These are phyloP conservation scores for Chelonus insularis DNA, from an alignment of 1,140 invertebrate species.

Conservation along the genomic window DNA sequence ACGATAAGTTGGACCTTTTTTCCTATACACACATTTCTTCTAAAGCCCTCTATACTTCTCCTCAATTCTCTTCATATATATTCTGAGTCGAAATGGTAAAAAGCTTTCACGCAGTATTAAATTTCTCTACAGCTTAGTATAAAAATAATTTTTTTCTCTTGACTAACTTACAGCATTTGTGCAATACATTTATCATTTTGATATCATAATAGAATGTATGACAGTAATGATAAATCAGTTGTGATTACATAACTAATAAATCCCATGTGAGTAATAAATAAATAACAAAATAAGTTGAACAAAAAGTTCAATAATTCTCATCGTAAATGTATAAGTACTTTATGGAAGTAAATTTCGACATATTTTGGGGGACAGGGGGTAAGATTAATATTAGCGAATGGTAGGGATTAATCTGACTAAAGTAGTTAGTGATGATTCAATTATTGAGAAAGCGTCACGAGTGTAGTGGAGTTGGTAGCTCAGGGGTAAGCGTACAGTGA, in stretches of 20 bases:
- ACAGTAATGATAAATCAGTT: no score
- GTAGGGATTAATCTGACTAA: background rate
- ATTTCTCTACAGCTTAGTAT: conserved; percentile 7
- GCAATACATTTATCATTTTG: background rate
- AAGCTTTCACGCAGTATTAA: conserved; percentile 28
- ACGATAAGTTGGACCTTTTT: no score
- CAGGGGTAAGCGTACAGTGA: background rate
- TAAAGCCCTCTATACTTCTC: no score
- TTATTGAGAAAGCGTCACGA: background rate
- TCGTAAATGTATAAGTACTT: no score
- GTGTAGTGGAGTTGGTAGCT: background rate
- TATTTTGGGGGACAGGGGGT: background rate
- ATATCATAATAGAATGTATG: no score
- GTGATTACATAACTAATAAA: no score
- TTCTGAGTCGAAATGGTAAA: background rate
- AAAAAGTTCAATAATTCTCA: no score
- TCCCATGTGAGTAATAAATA: no score
- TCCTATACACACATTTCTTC: no score
- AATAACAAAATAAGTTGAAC: no score
- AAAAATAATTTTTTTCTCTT: background rate
- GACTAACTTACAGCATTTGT: background rate
- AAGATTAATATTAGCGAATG: conserved; percentile 9
- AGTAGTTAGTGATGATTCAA: conserved; percentile 1
- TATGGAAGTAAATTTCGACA: no score
- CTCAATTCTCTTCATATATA: no score